Conservation (phyloP, 2,888 invertebrate genomes). For the Lepidocyrtoides sp. region DNA sequence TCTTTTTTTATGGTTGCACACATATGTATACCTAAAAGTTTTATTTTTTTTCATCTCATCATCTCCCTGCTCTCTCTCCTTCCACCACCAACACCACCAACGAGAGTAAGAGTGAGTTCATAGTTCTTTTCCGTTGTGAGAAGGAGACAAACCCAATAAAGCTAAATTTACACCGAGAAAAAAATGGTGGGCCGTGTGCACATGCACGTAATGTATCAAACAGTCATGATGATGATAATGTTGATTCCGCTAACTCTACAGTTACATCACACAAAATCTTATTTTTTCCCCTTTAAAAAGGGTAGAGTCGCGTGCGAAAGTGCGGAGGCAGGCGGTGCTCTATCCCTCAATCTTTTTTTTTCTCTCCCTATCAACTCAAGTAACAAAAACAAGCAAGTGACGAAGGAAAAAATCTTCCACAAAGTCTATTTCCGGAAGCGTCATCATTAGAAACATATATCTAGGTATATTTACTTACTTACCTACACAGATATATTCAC, state of each 20-base stretch:
- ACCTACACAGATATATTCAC: too few species aligned
- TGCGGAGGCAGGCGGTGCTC: conserved; percentile 42
- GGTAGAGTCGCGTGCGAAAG: conserved; percentile 51
- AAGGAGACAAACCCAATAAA: conserved; percentile 49
- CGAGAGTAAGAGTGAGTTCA: conserved; percentile 27
- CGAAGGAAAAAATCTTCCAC: conserved; percentile 10
- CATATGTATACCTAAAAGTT: not conserved
- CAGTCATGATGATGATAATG: not conserved
- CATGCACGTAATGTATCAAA: conserved; percentile 2
- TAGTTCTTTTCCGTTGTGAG: conserved; percentile 24
- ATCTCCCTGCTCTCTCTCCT: not conserved
- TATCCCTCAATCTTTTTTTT: not conserved
- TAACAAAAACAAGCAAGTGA: conserved; percentile 35
- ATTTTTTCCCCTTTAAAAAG: conserved; percentile 29
- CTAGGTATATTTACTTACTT: not conserved
- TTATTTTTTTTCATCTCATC: not conserved
- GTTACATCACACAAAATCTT: not conserved
- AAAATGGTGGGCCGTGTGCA: conserved; percentile 65
- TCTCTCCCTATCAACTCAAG: not conserved
- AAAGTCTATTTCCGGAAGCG: conserved; percentile 70
- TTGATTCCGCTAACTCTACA: not conserved
- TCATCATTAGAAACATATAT: conserved; percentile 8
- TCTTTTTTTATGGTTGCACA: not conserved
- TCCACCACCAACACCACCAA: not conserved
- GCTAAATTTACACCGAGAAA: conserved; percentile 64